Conservation (phyloP, 2,113 vertebrate species). For the human region GRCh38 chr12:49989001-49989500, state of each 20-base stretch:
- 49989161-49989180: conserved; percentile 58
- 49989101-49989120: conserved; percentile 3
- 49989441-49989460: neutral
- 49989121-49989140: neutral
- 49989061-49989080: too few species aligned
- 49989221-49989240: conserved; percentile 26
- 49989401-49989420: conserved; percentile 42
- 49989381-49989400: conserved; percentile 60
- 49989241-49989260: conserved; percentile 48
- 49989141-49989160: conserved; percentile 51
- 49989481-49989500: neutral
- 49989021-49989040: too few species aligned
- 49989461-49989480: conserved; percentile 29
- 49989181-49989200: conserved; percentile 74
- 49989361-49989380: conserved; percentile 67
- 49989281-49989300: conserved; percentile 52
- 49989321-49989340: conserved; percentile 15
- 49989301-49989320: conserved; percentile 39
- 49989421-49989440: conserved; percentile 51
- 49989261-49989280: conserved; percentile 54
- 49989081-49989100: too few species aligned
- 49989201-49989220: conserved; percentile 63
- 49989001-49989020: too few species aligned
- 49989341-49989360: conserved; percentile 68
- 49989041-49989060: too few species aligned